These are phyloP conservation scores for Lophius americanus DNA, from an alignment of 2,797 vertebrate genomes.

Conservation along the genomic window DNA sequence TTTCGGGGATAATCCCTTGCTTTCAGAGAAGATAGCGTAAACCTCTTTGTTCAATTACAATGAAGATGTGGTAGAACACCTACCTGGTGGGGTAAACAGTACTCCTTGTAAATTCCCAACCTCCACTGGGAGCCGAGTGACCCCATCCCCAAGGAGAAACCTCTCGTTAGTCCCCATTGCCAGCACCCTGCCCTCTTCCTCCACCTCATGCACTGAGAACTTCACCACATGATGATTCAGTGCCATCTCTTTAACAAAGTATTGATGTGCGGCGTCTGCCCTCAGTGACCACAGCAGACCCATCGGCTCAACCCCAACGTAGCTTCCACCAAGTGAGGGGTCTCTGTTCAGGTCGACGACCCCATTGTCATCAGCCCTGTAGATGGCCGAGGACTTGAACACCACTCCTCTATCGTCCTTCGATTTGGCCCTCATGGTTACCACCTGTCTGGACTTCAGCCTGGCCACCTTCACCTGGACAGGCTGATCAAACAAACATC, in stretches of 20 bases:
- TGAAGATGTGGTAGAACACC: neutral
- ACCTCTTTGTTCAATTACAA: neutral
- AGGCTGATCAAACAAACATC: constrained; percentile 3
- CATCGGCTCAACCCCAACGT: constrained; percentile 1
- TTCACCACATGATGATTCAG: neutral
- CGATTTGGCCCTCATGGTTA: neutral
- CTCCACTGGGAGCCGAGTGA: neutral
- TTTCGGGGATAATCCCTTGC: no score
- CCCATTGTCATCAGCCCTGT: neutral
- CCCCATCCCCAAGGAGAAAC: neutral
- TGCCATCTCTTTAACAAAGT: neutral
- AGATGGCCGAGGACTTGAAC: constrained; percentile 7
- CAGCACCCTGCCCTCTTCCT: neutral
- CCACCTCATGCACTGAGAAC: neutral
- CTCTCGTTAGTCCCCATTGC: constrained; percentile 4
- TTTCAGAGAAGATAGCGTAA: no score
- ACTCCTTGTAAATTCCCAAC: neutral
- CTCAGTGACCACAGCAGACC: constrained; percentile 3
- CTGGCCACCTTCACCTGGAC: constrained; percentile 2
- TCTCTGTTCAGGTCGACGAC: constrained; percentile 1
- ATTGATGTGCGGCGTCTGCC: neutral
- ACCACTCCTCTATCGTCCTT: neutral
- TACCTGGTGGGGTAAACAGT: constrained; percentile 5
- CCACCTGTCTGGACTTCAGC: constrained; percentile 5
- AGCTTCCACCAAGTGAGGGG: neutral